These are phyloP conservation scores for Ceyx melanurus DNA, from an alignment of 2,113 vertebrate genomes.

Conservation along the genomic window DNA sequence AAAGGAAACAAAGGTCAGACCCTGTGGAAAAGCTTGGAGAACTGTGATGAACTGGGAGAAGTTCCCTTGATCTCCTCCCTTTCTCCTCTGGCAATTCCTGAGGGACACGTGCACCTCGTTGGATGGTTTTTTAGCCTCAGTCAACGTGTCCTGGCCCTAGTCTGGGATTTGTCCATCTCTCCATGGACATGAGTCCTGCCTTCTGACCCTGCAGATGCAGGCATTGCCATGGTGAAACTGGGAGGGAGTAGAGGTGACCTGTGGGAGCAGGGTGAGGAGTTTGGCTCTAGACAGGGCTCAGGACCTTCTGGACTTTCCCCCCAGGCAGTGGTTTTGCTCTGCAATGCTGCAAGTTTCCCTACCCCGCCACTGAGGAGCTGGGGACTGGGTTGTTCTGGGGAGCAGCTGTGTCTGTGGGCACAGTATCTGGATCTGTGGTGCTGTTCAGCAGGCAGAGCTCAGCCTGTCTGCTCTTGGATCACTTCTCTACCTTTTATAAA, in stretches of 20 bases:
- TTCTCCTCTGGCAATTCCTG: neutral
- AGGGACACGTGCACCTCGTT: neutral
- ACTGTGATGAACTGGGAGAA: rapidly evolving
- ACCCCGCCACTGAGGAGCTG: rapidly evolving
- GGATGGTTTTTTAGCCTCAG: neutral
- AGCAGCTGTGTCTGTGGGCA: neutral
- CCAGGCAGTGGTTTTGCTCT: neutral
- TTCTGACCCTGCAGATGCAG: neutral
- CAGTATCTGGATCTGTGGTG: no score
- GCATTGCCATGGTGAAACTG: rapidly evolving
- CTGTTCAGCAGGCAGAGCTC: neutral
- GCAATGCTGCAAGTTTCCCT: neutral
- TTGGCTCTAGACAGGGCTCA: neutral
- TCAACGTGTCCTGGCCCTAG: neutral
- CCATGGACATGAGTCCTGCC: neutral
- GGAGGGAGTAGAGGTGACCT: neutral
- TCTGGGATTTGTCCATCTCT: neutral
- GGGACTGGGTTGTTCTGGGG: neutral
- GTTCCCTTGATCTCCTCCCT: neutral
- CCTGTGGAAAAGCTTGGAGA: neutral
- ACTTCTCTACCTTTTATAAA: neutral
- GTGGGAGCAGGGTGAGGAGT: neutral
- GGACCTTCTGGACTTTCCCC: neutral
- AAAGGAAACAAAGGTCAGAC: neutral
- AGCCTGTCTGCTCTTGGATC: neutral